Conservation (phyloP, 2,888 invertebrate genomes). For the Drosophila neonasuta region DNA sequence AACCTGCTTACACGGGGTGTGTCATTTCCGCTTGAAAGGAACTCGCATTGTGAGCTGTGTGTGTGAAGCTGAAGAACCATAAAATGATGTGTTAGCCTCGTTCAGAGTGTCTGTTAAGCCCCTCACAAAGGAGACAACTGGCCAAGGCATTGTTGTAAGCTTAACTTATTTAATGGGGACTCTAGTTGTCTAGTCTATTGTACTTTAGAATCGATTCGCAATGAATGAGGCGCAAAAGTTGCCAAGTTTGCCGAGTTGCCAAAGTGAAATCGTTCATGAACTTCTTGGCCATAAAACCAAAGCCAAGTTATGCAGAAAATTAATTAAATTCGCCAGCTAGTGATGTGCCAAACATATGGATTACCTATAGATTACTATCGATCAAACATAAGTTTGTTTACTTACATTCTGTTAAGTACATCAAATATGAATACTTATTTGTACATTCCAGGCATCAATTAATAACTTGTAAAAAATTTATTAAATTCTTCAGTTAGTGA, state of each 20-base stretch:
- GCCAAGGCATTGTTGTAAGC: constrained; percentile 33
- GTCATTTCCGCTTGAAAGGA: constrained; percentile 67
- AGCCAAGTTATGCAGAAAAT: constrained; percentile 25
- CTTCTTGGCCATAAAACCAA: constrained; percentile 32
- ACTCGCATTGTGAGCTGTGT: constrained; percentile 20
- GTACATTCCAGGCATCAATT: no score
- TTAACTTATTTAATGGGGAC: constrained; percentile 22
- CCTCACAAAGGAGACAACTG: constrained; percentile 41
- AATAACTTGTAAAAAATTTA: constrained; percentile 9
- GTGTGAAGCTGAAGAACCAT: constrained; percentile 32
- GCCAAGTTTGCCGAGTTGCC: constrained; percentile 9
- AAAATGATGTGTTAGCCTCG: constrained; percentile 52
- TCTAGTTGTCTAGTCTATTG: constrained; percentile 22
- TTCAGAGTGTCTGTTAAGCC: constrained; percentile 33
- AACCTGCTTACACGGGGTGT: constrained; percentile 50
- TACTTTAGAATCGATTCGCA: constrained; percentile 41
- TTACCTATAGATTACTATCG: no score
- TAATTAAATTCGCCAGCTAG: constrained; percentile 13
- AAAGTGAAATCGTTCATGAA: constrained; percentile 57
- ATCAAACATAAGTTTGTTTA: background rate
- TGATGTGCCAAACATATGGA: background rate
- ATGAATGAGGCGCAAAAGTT: constrained; percentile 19
- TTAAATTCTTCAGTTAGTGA: constrained; percentile 6
- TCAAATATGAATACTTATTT: no score
- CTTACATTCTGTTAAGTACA: no score